Conservation (phyloP, 1,140 invertebrate genomes). For the Trissolcus basalis region DNA sequence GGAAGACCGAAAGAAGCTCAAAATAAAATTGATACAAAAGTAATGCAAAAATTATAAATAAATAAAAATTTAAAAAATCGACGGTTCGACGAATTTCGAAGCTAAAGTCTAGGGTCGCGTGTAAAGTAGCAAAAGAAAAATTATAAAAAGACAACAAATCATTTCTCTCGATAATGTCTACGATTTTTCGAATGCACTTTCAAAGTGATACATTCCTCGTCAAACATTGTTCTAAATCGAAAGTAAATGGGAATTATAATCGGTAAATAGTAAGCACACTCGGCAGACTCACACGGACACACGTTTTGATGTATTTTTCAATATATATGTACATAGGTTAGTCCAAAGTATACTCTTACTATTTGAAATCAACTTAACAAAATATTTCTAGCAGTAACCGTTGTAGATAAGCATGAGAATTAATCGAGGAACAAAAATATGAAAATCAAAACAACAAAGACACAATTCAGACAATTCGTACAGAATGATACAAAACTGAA, state of each 20-base stretch:
- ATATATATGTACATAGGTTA: slow-evolving; percentile 61
- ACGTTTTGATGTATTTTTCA: slow-evolving; percentile 61
- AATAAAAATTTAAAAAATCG: not conserved
- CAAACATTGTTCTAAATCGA: slow-evolving; percentile 62
- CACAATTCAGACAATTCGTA: slow-evolving; percentile 26
- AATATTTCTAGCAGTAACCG: slow-evolving; percentile 12
- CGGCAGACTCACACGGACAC: slow-evolving; percentile 8
- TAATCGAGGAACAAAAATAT: slow-evolving; percentile 17
- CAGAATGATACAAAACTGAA: too few relatives aligned
- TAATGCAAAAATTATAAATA: not conserved
- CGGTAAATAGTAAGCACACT: slow-evolving; percentile 51
- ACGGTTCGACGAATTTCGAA: slow-evolving; percentile 50
- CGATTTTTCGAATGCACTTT: slow-evolving; percentile 50
- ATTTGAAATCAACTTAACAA: too few relatives aligned
- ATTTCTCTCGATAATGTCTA: slow-evolving; percentile 59
- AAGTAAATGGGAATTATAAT: slow-evolving; percentile 58
- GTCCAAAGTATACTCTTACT: slow-evolving; percentile 54
- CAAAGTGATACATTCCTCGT: slow-evolving; percentile 58
- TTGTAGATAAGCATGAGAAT: too few relatives aligned
- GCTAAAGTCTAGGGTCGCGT: slow-evolving; percentile 14
- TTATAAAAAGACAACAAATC: slow-evolving; percentile 34
- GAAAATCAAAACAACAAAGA: slow-evolving; percentile 35
- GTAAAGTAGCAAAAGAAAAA: too few relatives aligned
- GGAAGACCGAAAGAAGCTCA: slow-evolving; percentile 2
- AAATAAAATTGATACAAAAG: not conserved